Evolutionary conservation across 2,888 invertebrate genomes (phyloP).

Genomic region (Micoletzkya japonica): DNA sequence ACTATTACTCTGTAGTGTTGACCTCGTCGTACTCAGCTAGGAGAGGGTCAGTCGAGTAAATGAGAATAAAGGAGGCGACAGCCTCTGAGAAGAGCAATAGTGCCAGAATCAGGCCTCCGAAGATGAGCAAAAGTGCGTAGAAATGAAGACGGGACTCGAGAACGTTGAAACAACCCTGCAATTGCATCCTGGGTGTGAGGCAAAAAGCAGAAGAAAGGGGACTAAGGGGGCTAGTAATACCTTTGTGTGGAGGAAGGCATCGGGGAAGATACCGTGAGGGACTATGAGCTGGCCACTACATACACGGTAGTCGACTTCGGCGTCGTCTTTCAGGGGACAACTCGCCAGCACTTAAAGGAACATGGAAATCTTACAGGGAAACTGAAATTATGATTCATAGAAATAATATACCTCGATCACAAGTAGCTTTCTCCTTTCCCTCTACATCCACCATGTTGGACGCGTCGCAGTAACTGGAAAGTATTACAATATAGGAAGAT

Average conservation of each 20-base stretch:
- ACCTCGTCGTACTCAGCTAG: conserved; percentile 11
- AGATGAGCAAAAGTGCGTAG: conserved; percentile 8
- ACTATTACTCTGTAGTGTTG: too few relatives aligned
- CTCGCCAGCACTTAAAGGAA: background rate
- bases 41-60: conserved; percentile 13
- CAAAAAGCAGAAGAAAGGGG: background rate
- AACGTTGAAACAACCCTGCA: conserved; percentile 18
- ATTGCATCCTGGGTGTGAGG: background rate
- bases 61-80: conserved; percentile 13
- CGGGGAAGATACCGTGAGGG: background rate
- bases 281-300: conserved; percentile 3
- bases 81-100: conserved; percentile 3
- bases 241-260: conserved; percentile 10
- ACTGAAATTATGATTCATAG: too few relatives aligned
- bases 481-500: too few relatives aligned
- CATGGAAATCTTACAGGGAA: background rate
- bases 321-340: background rate
- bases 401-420: too few relatives aligned
- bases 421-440: too few relatives aligned
- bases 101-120: background rate
- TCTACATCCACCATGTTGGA: too few relatives aligned
- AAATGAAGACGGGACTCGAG: conserved; percentile 8
- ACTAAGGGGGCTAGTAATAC: background rate
- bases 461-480: too few relatives aligned
- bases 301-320: background rate